Percentiles rank a stretch among this genome's conserved stretches.
Conservation (phyloP, 2,888 invertebrate species). For the Leptopilina syphax region DNA sequence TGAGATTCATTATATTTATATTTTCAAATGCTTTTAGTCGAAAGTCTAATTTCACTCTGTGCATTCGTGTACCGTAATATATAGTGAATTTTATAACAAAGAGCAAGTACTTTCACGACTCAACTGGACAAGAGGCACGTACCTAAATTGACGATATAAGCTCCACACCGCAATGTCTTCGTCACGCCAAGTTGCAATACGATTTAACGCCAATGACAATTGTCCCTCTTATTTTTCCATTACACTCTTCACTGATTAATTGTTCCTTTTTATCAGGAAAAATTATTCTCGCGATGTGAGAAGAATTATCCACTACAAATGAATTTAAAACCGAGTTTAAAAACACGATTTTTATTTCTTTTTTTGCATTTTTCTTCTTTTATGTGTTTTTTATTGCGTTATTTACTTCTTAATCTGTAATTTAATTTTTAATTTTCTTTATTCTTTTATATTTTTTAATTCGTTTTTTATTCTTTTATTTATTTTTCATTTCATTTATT, state of each 20-base stretch:
- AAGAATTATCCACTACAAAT: too few relatives aligned
- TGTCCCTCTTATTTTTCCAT: not conserved
- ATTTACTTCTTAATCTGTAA: too few relatives aligned
- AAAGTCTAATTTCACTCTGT: slow-evolving; percentile 43
- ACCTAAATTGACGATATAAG: not conserved
- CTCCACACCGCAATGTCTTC: slow-evolving; percentile 60
- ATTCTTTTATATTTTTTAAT: too few relatives aligned
- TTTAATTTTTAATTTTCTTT: too few relatives aligned
- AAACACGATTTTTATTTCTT: too few relatives aligned
- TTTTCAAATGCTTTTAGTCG: slow-evolving; percentile 18
- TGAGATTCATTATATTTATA: slow-evolving; percentile 26
- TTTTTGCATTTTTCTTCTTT: too few relatives aligned
- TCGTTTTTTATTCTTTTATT: too few relatives aligned
- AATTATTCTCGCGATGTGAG: not conserved
- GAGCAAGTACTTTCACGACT: slow-evolving; percentile 56
- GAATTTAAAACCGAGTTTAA: too few relatives aligned
- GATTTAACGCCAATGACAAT: not conserved
- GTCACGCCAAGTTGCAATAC: slow-evolving; percentile 46
- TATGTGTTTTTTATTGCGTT: too few relatives aligned
- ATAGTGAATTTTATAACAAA: slow-evolving; percentile 1
- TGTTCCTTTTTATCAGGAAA: not conserved
- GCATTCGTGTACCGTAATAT: not conserved
- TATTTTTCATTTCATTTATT: too few relatives aligned
- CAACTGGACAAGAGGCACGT: slow-evolving; percentile 43
- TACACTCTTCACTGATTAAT: slow-evolving; percentile 1